Conservation (phyloP, 2,113 vertebrate species). For the Glareola pratincola region DNA sequence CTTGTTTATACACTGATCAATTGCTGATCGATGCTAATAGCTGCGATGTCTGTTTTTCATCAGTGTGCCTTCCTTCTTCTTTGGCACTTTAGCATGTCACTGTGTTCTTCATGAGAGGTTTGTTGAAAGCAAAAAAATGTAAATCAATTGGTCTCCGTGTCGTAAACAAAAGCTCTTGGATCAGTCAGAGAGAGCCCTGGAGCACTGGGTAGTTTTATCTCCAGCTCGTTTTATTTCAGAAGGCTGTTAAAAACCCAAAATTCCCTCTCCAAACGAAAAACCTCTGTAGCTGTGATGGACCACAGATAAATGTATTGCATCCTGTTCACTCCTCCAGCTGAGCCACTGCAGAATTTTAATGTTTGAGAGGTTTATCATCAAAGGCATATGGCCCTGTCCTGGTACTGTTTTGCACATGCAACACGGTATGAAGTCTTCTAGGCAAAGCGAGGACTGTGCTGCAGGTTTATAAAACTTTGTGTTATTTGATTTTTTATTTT, state of each 20-base stretch:
- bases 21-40: conserved; percentile 82
- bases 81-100: neutral
- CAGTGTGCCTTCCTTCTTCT: conserved; percentile 37
- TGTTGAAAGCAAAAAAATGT: conserved; percentile 49
- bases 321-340: neutral
- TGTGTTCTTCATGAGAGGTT: neutral
- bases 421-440: neutral
- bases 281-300: neutral
- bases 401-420: neutral
- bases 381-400: accelerated
- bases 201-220: conserved; percentile 15
- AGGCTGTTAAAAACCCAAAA: neutral
- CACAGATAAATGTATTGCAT: neutral
- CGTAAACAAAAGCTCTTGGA: conserved; percentile 64
- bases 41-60: conserved; percentile 77
- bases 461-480: neutral
- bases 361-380: neutral
- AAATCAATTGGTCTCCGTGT: conserved; percentile 70
- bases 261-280: neutral
- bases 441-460: neutral
- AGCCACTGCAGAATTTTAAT: neutral
- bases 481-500: neutral
- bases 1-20: conserved; percentile 57
- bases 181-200: neutral
- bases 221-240: neutral